Evolutionary conservation across 2,888 invertebrate species (phyloP).

Genomic region (Stenichneumon culpator): DNA sequence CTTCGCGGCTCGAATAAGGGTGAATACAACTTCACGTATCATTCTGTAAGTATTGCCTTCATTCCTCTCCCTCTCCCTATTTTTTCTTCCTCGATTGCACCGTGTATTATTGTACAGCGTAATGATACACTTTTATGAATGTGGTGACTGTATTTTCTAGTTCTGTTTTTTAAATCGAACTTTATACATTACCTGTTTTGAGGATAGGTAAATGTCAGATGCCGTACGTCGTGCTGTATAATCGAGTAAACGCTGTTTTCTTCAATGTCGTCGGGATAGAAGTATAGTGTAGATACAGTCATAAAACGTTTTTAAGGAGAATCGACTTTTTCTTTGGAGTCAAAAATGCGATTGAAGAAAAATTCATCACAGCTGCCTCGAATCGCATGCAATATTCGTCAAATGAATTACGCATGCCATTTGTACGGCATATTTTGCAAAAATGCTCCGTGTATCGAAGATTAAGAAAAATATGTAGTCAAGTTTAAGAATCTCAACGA

Average conservation of each 20-base stretch:
- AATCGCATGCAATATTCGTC: no score
- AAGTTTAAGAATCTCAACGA: no score
- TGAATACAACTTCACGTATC: conserved; percentile 3
- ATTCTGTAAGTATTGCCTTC: conserved; percentile 37
- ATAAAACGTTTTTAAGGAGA: background rate
- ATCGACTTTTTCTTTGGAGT: no score
- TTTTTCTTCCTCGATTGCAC: background rate
- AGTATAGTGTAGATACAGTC: background rate
- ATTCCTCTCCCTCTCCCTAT: background rate
- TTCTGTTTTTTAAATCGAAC: conserved; percentile 22
- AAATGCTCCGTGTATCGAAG: no score
- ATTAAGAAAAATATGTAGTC: no score
- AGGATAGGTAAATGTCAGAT: background rate
- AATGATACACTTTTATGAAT: conserved; percentile 45
- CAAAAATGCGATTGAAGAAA: no score
- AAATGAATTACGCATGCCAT: no score
- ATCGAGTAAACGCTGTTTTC: background rate
- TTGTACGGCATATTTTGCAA: no score
- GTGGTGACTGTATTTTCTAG: conserved; percentile 32
- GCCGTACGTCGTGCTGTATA: background rate
- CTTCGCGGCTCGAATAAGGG: conserved; percentile 28
- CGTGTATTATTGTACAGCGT: conserved; percentile 13
- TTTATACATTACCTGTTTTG: background rate
- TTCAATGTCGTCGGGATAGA: background rate
- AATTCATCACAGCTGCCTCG: no score